Percentiles rank a stretch among this genome's conserved stretches.
These are phyloP conservation scores for Heliconius eleuchia DNA, from an alignment of 1,140 invertebrate genomes.

Conservation along the genomic window DNA sequence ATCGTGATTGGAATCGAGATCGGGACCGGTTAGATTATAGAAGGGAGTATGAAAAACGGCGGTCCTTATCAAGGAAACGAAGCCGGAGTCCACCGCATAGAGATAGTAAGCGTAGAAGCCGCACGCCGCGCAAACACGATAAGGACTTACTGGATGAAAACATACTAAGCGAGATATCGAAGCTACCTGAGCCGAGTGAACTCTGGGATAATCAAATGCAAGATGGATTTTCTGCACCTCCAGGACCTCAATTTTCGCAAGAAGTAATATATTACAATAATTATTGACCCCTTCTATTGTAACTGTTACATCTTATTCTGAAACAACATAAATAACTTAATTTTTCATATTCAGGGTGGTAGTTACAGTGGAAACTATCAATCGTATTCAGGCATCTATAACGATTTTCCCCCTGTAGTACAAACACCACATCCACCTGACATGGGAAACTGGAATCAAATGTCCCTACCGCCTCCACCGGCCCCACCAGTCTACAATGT, in stretches of 20 bases:
- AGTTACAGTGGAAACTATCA: constrained; percentile 51
- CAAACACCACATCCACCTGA: constrained; percentile 47
- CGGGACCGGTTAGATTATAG: constrained; percentile 44
- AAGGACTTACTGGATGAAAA: constrained; percentile 73
- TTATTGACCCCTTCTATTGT: background rate
- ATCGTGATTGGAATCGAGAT: constrained; percentile 33
- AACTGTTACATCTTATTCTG: background rate
- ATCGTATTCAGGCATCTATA: constrained; percentile 63
- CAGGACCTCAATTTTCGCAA: constrained; percentile 1
- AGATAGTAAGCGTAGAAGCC: constrained; percentile 54
- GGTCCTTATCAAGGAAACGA: constrained; percentile 42
- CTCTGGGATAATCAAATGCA: constrained; percentile 65
- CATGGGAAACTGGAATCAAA: constrained; percentile 66
- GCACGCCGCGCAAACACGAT: constrained; percentile 57
- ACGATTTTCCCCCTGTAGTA: constrained; percentile 61
- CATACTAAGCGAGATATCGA: constrained; percentile 69
- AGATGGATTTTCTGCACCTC: background rate
- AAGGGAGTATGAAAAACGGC: constrained; percentile 38
- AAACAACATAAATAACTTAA: background rate
- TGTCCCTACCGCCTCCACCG: constrained; percentile 63
- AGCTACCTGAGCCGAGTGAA: constrained; percentile 68
- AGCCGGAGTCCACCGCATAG: constrained; percentile 49
- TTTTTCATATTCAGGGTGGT: constrained; percentile 33
- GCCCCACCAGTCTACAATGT: constrained; percentile 53
- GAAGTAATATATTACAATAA: background rate